Percentiles rank a stretch among this genome's conserved stretches.
Conservation (phyloP, 2,797 vertebrate species). For the Pachyuromys duprasi region DNA sequence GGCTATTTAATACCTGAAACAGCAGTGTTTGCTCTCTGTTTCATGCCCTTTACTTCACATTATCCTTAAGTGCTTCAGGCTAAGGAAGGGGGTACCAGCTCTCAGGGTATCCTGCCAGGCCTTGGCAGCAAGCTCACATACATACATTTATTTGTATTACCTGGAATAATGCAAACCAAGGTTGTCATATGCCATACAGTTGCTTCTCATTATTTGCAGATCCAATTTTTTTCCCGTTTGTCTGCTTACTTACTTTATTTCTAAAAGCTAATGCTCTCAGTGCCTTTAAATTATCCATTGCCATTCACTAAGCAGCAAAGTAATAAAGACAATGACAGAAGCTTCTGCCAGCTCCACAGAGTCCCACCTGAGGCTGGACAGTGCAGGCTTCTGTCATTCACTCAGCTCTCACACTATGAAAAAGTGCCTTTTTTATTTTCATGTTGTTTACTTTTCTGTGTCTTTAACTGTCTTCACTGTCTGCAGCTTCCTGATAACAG, state of each 20-base stretch:
- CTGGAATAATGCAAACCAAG: background rate
- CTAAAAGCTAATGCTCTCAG: background rate
- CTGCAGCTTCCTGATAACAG: background rate
- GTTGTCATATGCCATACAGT: background rate
- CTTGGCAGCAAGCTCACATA: background rate
- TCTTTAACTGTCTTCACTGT: background rate
- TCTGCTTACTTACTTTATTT: constrained; percentile 1
- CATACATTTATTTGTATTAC: background rate
- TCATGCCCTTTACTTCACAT: background rate
- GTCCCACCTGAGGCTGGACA: background rate
- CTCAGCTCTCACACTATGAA: background rate
- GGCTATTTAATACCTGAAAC: background rate
- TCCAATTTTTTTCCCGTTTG: background rate
- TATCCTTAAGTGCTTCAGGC: background rate
- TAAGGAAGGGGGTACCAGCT: background rate
- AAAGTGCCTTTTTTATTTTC: background rate
- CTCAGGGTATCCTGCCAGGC: background rate
- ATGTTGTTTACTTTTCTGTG: background rate
- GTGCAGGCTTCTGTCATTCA: background rate
- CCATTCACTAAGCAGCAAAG: background rate
- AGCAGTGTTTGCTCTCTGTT: constrained; percentile 9
- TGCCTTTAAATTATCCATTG: background rate
- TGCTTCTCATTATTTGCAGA: background rate
- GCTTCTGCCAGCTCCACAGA: background rate
- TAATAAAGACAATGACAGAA: background rate